Base-by-base conservation (phyloP, 1,140 invertebrate genomes). In the Reticulitermes speratus region DNA sequence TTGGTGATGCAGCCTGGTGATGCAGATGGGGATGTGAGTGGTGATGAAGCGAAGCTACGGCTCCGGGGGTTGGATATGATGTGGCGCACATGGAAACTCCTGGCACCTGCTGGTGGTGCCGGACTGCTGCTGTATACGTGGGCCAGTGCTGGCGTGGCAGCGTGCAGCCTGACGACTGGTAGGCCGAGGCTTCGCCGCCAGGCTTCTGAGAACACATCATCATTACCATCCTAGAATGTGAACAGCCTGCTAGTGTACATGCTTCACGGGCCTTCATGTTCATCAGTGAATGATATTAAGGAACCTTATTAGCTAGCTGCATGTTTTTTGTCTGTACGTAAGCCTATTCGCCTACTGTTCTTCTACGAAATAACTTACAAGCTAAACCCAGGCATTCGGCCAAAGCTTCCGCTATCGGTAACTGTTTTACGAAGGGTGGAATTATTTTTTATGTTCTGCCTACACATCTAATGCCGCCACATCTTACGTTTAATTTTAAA, bases 61-160 rank as follows among this genome's bases (percentile, higher is more conserved):
- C 82, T 25, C 44, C 52, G 44, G 88, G 83, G 88, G 87, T 44
- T 88, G 88, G 44, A 88, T 87, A 81, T 89, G 86, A 86, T 88
- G 89, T 32, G 89, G 88, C 16, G 89, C 88, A 90, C 88, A 52
- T 44, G 44, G 83, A 8, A 25, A 48, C 48, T 12, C 44, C n/a
- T 30, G n/a, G 19, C 19, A 30, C 45, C 44, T 30, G n/a, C 44
- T 16, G 44, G 25, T 84, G 83, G 83, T 84, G 83, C 7, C 83
- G 83, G n/a, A 30, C 48, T 48, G 88, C 89, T 86, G 89, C 89
- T n/a, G 89, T 88, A 85, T 91, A 91, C 84, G 89, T 87, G 14
- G 91, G 89, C 91, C 91, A 92, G 84, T 91, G 89, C 84, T 91
- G 90, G 23, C 92, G 89, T 12, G 93, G 93, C 86, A 93, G 89